Evolutionary conservation across 2,113 vertebrate genomes (phyloP).

Genomic region (Ameiurus melas): DNA sequence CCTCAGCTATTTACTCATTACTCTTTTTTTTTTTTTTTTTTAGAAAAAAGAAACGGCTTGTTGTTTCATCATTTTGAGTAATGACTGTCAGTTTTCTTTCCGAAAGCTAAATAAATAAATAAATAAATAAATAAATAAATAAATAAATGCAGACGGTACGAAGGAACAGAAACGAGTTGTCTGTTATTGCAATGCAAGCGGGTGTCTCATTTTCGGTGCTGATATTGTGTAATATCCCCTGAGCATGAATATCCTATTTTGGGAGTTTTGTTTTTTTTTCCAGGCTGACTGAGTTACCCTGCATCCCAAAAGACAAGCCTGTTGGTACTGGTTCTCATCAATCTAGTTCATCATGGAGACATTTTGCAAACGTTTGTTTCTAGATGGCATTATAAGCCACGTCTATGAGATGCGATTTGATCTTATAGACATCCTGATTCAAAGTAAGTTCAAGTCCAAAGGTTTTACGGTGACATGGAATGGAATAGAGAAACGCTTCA

Average conservation of each 20-base stretch:
- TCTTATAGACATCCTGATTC: constrained; percentile 50
- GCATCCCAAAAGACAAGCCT: constrained; percentile 34
- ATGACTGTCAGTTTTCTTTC: constrained; percentile 36
- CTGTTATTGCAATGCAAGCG: constrained; percentile 27
- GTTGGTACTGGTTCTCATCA: constrained; percentile 17
- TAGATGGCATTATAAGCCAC: constrained; percentile 40
- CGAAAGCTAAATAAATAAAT: too few species aligned
- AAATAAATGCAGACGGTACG: not conserved
- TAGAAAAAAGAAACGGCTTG: constrained; percentile 38
- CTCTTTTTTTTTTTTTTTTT: constrained; percentile 42
- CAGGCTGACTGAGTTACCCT: constrained; percentile 37
- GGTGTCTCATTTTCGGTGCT: constrained; percentile 30
- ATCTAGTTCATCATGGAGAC: constrained; percentile 4
- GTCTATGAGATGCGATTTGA: constrained; percentile 20
- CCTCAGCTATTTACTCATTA: constrained; percentile 66
- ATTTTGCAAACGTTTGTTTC: constrained; percentile 14
- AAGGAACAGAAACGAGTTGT: constrained; percentile 15
- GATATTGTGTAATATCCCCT: constrained; percentile 45
- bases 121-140: too few species aligned
- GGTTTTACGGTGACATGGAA: constrained; percentile 41
- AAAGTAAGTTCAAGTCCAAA: constrained; percentile 57
- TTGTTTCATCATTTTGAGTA: constrained; percentile 26
- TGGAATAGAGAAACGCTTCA: constrained; percentile 49
- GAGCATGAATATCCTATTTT: constrained; percentile 38
- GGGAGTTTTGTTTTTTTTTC: constrained; percentile 18